phyloP scores from a whole-genome alignment of 2,113 vertebrate genomes.

The Limanda limanda region DNA sequence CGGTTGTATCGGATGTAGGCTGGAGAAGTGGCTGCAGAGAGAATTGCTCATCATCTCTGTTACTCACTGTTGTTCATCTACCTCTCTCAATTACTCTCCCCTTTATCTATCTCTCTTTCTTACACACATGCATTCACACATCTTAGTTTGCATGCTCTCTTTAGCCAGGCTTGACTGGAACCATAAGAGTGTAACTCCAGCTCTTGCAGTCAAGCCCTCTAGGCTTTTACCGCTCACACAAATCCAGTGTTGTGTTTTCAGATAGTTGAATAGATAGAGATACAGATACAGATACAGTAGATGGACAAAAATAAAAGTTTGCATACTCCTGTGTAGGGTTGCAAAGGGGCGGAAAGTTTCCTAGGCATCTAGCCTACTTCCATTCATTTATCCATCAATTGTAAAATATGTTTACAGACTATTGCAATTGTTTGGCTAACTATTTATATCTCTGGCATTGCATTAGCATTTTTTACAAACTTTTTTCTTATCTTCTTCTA shows the following conservation, averaged over 20 bases:
- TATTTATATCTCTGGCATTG: no score
- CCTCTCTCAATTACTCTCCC: not conserved
- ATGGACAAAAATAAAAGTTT: not conserved
- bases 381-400: no score
- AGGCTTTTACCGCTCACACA: conserved; percentile 30
- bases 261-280: not conserved
- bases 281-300: not conserved
- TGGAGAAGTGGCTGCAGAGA: not conserved
- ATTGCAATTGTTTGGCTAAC: no score
- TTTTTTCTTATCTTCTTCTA: no score
- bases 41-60: conserved; percentile 39
- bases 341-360: no score
- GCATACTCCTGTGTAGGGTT: not conserved
- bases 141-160: conserved; percentile 45
- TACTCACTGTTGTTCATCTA: not conserved
- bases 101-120: not conserved
- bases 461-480: no score
- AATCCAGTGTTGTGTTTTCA: conserved; percentile 28
- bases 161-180: conserved; percentile 52
- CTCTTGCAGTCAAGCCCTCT: not conserved
- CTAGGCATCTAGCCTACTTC: no score
- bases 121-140: no score
- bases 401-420: no score
- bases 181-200: conserved; percentile 37
- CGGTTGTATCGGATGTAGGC: not conserved